Base-by-base conservation (phyloP, 92 coral and sea anemone species). In the Actinernus sp. region DNA sequence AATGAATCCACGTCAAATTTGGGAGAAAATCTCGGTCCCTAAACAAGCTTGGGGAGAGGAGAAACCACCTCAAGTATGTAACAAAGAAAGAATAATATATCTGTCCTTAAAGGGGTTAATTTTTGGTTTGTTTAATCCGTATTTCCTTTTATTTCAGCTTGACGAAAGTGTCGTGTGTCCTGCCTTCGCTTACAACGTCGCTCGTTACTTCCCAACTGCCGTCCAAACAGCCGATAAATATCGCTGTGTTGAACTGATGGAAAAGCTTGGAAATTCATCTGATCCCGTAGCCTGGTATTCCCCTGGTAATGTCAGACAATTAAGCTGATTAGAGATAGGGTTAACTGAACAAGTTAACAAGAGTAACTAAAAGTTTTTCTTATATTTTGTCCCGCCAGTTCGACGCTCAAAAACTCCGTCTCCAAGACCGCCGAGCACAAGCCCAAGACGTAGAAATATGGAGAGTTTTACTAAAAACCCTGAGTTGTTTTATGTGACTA, bases 211-310 rank as follows among this genome's bases (percentile, higher is more conserved):
- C 58, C 92, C 89, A 29, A 49, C 74, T 29, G 65, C 89, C 18
- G 40, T 69, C 13, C 31, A 38, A 31, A 33, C 65, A 11, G 23
- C 56, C 58, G 96, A 90, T 46, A 81, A 76, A 70, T 76, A 81
- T 63, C 60, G 23, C 47, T 85, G 96, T 53, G 27, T 50, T 45
- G 76, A 85, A 49, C 74, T 90, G 16, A 90, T 90, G 96, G 72
- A 85, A 26, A 86, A 84, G 49, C 79, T 90, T 34, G 89, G 96
- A 29, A 78, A 59, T 2, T 52, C 92, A 11, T 39, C 92, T 24
- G 92, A 90, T 32, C 92, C 96, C 27, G 64, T 61, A 73, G 64
- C 74, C 54, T 90, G 96, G 96, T 90, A 90, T 58, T 68, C 85
- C 19, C 31, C 89, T 63, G 92, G 92, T 90, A 74, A 38, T 38